Conservation (phyloP, 53 echinoderm and acorn worm genomes). For the Henricia sp. region DNA sequence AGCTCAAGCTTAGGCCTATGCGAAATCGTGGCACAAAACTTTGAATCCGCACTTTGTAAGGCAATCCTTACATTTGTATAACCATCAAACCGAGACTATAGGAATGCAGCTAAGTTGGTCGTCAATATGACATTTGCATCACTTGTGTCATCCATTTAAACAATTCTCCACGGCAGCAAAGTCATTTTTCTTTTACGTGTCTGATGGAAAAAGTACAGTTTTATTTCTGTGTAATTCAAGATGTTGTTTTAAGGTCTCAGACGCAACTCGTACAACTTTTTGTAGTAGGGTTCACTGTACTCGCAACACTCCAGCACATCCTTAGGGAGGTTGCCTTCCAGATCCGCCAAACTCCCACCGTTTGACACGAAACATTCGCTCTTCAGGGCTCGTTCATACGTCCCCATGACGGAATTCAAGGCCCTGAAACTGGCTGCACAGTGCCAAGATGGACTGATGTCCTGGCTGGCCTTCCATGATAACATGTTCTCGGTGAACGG, state of each 20-base stretch:
- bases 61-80: no score
- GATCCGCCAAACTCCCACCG: not conserved
- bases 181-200: no score
- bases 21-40: no score
- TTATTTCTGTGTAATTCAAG: no score
- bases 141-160: no score
- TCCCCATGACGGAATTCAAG: slow-evolving; percentile 58
- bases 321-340: slow-evolving; percentile 50
- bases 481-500: slow-evolving; percentile 69
- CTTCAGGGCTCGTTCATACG: slow-evolving; percentile 64
- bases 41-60: no score
- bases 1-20: no score
- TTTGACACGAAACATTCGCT: slow-evolving; percentile 63
- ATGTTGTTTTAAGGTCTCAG: slow-evolving; percentile 38
- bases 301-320: slow-evolving; percentile 67
- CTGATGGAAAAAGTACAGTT: no score
- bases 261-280: slow-evolving; percentile 70
- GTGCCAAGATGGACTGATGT: slow-evolving; percentile 62
- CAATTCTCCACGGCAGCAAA: no score
- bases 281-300: slow-evolving; percentile 61
- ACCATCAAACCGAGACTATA: no score
- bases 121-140: no score
- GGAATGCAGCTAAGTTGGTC: no score
- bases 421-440: slow-evolving; percentile 60
- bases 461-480: slow-evolving; percentile 64